phyloP scores from a whole-genome alignment of 2,888 invertebrate species.

The Agrenia bidenticulata region DNA sequence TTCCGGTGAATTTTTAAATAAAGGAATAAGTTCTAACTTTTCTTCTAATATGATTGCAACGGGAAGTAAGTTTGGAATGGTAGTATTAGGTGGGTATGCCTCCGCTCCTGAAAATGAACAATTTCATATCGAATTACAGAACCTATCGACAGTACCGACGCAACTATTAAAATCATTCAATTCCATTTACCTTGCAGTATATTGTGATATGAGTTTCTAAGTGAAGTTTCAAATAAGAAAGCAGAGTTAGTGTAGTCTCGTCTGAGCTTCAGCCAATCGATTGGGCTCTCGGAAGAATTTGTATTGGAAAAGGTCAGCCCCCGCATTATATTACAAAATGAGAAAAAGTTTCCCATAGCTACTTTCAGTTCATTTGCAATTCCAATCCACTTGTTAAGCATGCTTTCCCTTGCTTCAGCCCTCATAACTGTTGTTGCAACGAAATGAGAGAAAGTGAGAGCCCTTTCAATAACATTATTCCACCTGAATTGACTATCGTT shows the following conservation, averaged over 20 bases:
- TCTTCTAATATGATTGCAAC: slow-evolving; percentile 46
- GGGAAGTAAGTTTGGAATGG: slow-evolving; percentile 45
- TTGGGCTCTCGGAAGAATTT: slow-evolving; percentile 41
- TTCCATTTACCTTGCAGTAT: slow-evolving; percentile 42
- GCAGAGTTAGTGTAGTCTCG: slow-evolving; percentile 44
- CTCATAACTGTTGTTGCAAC: slow-evolving; percentile 42
- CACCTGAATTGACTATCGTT: slow-evolving; percentile 44
- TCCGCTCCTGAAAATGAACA: slow-evolving; percentile 38
- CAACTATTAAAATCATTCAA: neutral
- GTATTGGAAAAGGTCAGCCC: slow-evolving; percentile 44
- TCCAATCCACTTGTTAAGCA: slow-evolving; percentile 49
- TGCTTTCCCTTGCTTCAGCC: slow-evolving; percentile 35
- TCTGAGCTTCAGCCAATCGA: slow-evolving; percentile 49
- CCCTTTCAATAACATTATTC: slow-evolving; percentile 48
- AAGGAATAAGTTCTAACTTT: slow-evolving; percentile 38
- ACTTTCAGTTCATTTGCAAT: slow-evolving; percentile 48
- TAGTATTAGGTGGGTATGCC: slow-evolving; percentile 49
- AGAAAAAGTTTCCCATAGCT: slow-evolving; percentile 49
- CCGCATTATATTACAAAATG: slow-evolving; percentile 49
- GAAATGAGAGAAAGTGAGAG: slow-evolving; percentile 46
- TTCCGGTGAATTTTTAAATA: slow-evolving; percentile 25
- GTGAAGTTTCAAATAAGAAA: slow-evolving; percentile 49
- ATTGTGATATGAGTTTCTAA: slow-evolving; percentile 45
- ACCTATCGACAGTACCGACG: neutral
- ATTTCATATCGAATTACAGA: no score